phyloP scores from a whole-genome alignment of 2,888 invertebrate genomes.

The Chalcis sispes region DNA sequence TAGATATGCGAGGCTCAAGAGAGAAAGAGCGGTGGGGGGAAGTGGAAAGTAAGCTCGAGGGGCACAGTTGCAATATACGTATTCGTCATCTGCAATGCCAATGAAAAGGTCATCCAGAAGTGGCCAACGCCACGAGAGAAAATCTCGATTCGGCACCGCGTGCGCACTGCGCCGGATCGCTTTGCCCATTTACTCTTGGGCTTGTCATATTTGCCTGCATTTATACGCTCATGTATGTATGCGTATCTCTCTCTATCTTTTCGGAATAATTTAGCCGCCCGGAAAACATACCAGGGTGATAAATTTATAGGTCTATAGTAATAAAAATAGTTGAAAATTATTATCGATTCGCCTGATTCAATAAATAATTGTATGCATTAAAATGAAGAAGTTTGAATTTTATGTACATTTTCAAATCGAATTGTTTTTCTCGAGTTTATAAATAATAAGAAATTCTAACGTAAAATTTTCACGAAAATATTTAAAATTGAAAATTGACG shows the following conservation, averaged over 20 bases:
- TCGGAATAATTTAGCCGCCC: too few relatives aligned
- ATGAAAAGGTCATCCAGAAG: conserved; percentile 65
- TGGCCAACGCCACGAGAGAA: not conserved
- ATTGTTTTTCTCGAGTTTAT: too few relatives aligned
- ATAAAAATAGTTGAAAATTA: too few relatives aligned
- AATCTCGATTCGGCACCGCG: conserved; percentile 1
- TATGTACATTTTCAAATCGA: too few relatives aligned
- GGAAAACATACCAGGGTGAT: too few relatives aligned
- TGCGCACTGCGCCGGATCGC: not conserved
- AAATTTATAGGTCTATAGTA: too few relatives aligned
- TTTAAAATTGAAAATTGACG: too few relatives aligned
- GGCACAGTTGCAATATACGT: conserved; percentile 49
- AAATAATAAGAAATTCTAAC: too few relatives aligned
- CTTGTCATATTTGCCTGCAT: conserved; percentile 15
- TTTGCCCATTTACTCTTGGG: conserved; percentile 21
- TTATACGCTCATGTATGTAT: not conserved
- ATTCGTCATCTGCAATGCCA: conserved; percentile 73
- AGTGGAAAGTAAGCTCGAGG: conserved; percentile 31
- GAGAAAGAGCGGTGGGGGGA: not conserved
- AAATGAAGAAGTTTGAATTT: too few relatives aligned
- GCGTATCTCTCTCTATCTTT: not conserved
- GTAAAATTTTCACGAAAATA: too few relatives aligned
- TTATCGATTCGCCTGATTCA: too few relatives aligned
- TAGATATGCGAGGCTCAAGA: not conserved
- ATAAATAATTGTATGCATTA: too few relatives aligned